A percentile compares a stretch with the other conserved stretches of the same genome.
Conservation (phyloP, 1,140 invertebrate genomes). For the Chionoecetes opilio region DNA sequence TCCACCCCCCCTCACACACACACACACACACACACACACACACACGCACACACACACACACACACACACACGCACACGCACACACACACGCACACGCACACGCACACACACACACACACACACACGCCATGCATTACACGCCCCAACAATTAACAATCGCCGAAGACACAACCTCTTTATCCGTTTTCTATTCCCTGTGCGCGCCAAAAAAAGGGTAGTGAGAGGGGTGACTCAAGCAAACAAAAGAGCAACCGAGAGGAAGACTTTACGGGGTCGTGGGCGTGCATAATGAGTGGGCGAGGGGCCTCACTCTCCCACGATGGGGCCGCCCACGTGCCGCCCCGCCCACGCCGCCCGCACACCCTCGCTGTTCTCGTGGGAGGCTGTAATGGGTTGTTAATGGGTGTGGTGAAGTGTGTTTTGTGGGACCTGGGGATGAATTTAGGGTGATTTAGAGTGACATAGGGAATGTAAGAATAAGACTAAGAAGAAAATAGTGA, state of each 20-base stretch:
- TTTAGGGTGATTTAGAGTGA: too few species aligned
- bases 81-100: background rate
- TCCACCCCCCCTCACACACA: conserved; percentile 22
- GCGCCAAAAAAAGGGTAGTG: background rate
- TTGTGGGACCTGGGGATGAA: too few species aligned
- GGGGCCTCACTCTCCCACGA: background rate
- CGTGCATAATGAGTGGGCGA: conserved; percentile 56
- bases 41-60: background rate
- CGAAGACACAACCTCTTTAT: conserved; percentile 60
- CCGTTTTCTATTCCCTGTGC: conserved; percentile 66
- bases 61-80: background rate
- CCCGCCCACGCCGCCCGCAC: too few species aligned
- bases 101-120: background rate
- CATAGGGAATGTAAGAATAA: too few species aligned
- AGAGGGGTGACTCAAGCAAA: conserved; percentile 71
- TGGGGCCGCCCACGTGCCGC: background rate
- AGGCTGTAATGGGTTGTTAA: too few species aligned
- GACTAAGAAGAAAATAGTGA: too few species aligned
- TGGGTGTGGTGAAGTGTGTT: too few species aligned
- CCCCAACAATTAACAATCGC: conserved; percentile 60
- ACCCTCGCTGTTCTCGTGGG: too few species aligned
- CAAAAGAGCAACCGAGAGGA: conserved; percentile 73
- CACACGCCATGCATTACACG: conserved; percentile 54
- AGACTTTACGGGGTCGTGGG: conserved; percentile 43
- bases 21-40: conserved; percentile 9